Conservation (phyloP, 2,797 vertebrate genomes). For the Jordanella pulchra region DNA sequence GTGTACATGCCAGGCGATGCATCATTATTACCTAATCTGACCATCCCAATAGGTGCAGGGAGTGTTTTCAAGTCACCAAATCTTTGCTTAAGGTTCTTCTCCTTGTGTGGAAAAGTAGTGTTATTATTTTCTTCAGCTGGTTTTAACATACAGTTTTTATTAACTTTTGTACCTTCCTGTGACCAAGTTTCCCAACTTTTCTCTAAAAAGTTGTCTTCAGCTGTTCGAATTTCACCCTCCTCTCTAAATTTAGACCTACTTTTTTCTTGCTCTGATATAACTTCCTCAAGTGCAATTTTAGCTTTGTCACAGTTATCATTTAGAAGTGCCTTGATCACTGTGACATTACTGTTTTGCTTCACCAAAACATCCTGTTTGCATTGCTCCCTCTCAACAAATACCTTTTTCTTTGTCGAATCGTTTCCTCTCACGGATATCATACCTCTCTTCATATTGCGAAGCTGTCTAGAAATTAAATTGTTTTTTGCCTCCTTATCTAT, state of each 20-base stretch:
- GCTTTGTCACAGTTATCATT: constrained; percentile 79
- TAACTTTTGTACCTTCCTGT: constrained; percentile 34
- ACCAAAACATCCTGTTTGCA: constrained; percentile 39
- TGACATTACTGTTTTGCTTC: constrained; percentile 57
- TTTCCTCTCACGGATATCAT: constrained; percentile 77
- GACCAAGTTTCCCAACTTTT: constrained; percentile 28
- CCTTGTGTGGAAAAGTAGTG: constrained; percentile 23
- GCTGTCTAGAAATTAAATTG: constrained; percentile 70
- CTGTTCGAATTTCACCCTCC: constrained; percentile 21
- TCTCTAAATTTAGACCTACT: constrained; percentile 48
- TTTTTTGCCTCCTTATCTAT: constrained; percentile 65
- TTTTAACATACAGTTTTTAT: constrained; percentile 18
- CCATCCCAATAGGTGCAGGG: constrained; percentile 44
- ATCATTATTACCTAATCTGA: constrained; percentile 45
- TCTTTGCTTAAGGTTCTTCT: constrained; percentile 58
- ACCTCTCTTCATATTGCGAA: constrained; percentile 71
- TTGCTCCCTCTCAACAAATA: constrained; percentile 64
- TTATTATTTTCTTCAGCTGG: constrained; percentile 34
- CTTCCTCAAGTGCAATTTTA: constrained; percentile 79
- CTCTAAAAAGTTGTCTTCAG: constrained; percentile 28
- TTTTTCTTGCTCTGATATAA: constrained; percentile 74
- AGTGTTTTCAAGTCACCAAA: constrained; percentile 66
- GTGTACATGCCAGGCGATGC: constrained; percentile 42
- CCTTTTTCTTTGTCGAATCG: constrained; percentile 68
- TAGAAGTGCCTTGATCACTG: constrained; percentile 67